Conservation (phyloP, 1,140 invertebrate genomes). For the Bombus soroeensis region DNA sequence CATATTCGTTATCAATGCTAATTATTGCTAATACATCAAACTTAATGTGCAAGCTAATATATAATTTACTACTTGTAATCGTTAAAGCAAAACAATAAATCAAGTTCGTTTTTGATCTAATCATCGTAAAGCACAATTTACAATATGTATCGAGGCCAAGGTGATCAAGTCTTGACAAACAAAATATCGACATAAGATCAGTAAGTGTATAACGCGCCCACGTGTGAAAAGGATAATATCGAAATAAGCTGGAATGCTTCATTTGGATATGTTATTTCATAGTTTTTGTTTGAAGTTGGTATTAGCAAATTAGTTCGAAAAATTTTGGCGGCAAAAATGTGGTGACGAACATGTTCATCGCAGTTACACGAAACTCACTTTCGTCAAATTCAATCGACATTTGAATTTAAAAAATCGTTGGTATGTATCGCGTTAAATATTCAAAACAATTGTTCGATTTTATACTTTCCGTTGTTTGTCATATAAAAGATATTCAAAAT, state of each 20-base stretch:
- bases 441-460: background rate
- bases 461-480: background rate
- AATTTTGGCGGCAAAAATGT: slow-evolving; percentile 9
- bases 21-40: too few species aligned
- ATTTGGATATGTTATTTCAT: background rate
- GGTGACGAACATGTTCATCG: background rate
- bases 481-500: background rate
- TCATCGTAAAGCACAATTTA: background rate
- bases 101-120: background rate
- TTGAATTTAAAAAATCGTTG: slow-evolving; percentile 1
- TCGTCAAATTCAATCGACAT: background rate
- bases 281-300: background rate
- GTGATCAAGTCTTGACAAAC: background rate
- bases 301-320: background rate
- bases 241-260: background rate
- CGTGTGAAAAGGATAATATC: background rate
- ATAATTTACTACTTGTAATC: background rate
- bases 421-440: background rate
- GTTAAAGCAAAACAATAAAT: background rate
- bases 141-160: background rate
- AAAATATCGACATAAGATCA: background rate
- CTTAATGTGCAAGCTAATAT: background rate
- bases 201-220: background rate
- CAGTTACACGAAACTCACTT: background rate
- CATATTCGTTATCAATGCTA: background rate